Evolutionary conservation across 2,113 vertebrate species (phyloP).

Genomic region (Scomber scombrus): DNA sequence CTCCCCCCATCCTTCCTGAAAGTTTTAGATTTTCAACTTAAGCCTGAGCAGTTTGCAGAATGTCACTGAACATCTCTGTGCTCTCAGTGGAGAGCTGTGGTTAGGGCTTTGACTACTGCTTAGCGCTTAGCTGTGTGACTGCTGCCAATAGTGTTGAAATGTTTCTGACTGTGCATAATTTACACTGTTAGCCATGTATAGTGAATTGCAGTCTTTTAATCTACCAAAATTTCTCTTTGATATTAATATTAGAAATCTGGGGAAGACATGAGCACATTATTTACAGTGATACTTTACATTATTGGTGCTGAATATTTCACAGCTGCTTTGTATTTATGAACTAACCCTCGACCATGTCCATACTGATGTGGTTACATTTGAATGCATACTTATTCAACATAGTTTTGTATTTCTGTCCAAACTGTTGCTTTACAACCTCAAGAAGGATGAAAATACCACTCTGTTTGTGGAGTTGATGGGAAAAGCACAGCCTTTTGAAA

Average conservation of each 20-base stretch:
- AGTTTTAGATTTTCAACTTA: slow-evolving; percentile 50
- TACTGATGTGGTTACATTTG: background rate
- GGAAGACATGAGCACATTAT: too few species aligned
- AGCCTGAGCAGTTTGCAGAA: slow-evolving; percentile 50
- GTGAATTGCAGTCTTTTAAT: background rate
- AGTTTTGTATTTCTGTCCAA: too few species aligned
- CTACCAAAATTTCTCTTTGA: too few species aligned
- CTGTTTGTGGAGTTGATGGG: too few species aligned
- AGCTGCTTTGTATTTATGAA: background rate
- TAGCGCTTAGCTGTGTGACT: slow-evolving; percentile 18
- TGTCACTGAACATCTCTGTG: slow-evolving; percentile 50
- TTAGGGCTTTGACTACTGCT: slow-evolving; percentile 31
- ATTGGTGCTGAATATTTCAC: background rate
- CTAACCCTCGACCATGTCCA: background rate
- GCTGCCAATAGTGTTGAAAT: slow-evolving; percentile 28
- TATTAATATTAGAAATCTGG: background rate
- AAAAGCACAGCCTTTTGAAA: too few species aligned
- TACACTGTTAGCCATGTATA: slow-evolving; percentile 2
- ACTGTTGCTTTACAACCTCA: too few species aligned
- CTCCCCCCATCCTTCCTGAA: slow-evolving; percentile 28
- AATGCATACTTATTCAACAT: too few species aligned
- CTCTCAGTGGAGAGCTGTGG: slow-evolving; percentile 43
- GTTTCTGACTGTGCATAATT: slow-evolving; percentile 45
- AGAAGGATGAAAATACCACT: too few species aligned
- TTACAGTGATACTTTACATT: background rate